Evolutionary conservation across 2,113 vertebrate genomes (phyloP).

Genomic region (Chascanopsetta lugubris): DNA sequence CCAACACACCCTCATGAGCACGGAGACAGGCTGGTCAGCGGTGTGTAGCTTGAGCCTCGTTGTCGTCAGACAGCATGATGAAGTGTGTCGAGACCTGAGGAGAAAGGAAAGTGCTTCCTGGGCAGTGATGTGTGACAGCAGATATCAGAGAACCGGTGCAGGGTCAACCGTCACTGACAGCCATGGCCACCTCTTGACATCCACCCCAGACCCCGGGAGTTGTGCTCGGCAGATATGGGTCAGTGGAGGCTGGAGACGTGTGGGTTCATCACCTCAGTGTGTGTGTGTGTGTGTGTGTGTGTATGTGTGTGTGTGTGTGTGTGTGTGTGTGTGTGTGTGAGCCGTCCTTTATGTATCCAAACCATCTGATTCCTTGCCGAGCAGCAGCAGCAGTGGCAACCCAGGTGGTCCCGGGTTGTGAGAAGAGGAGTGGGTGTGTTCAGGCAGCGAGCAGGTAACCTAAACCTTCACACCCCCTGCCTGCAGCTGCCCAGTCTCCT

Average conservation of each 20-base stretch:
- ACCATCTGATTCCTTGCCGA: slow-evolving; percentile 47
- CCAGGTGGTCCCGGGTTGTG: slow-evolving; percentile 76
- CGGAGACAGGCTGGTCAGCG: slow-evolving; percentile 17
- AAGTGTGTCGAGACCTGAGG: slow-evolving; percentile 65
- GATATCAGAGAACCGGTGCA: slow-evolving; percentile 74
- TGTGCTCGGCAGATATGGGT: slow-evolving; percentile 72
- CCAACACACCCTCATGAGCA: not conserved
- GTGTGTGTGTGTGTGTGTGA: no score
- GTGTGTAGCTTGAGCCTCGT: slow-evolving; percentile 47
- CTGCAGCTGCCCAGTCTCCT: slow-evolving; percentile 69
- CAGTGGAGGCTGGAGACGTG: slow-evolving; percentile 64
- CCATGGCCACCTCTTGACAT: slow-evolving; percentile 75
- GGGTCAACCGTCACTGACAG: slow-evolving; percentile 76
- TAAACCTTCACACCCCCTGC: slow-evolving; percentile 72
- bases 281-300: slow-evolving; percentile 20
- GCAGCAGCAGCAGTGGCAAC: slow-evolving; percentile 33
- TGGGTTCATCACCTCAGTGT: slow-evolving; percentile 54
- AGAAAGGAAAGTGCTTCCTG: slow-evolving; percentile 75
- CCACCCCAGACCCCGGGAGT: slow-evolving; percentile 58
- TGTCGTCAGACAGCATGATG: slow-evolving; percentile 66
- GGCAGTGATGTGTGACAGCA: slow-evolving; percentile 76
- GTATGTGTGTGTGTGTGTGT: slow-evolving; percentile 9
- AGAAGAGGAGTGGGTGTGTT: slow-evolving; percentile 54
- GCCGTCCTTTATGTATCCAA: slow-evolving; percentile 33
- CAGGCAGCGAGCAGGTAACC: slow-evolving; percentile 73